Evolutionary conservation across 2,797 vertebrate species (phyloP).

Genomic region (Lophotriccus pileatus): DNA sequence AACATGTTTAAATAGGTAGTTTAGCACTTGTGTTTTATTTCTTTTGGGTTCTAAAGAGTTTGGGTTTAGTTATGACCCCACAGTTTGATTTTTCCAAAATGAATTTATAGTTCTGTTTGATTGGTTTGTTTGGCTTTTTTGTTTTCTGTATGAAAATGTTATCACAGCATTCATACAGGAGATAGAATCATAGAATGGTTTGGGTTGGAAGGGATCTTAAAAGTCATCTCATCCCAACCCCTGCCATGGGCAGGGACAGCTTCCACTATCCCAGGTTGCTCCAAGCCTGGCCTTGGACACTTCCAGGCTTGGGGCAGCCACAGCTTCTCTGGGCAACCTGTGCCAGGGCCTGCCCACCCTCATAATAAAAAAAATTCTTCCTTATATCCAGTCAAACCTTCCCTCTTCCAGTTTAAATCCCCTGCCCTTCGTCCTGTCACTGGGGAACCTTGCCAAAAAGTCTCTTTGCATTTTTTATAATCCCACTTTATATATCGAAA

Average conservation of each 20-base stretch:
- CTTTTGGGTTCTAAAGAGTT: not conserved
- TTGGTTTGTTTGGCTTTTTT: not conserved
- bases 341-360: not conserved
- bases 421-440: not conserved
- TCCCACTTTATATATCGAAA: not conserved
- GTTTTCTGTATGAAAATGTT: not conserved
- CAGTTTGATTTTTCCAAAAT: not conserved
- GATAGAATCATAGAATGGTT: not conserved
- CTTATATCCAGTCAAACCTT: no score
- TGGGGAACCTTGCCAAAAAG: not conserved
- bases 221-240: rapidly evolving
- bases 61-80: not conserved
- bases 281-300: not conserved
- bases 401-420: not conserved
- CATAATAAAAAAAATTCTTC: rapidly evolving
- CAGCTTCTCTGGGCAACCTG: not conserved
- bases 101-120: not conserved
- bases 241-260: not conserved
- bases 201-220: not conserved
- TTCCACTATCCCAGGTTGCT: rapidly evolving
- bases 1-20: not conserved
- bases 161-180: not conserved
- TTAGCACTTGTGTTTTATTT: not conserved
- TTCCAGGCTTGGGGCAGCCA: not conserved
- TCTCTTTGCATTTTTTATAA: not conserved